Percentiles rank a stretch among this genome's conserved stretches.
Conservation (phyloP, 2,113 vertebrate genomes). For the Lontra canadensis region DNA sequence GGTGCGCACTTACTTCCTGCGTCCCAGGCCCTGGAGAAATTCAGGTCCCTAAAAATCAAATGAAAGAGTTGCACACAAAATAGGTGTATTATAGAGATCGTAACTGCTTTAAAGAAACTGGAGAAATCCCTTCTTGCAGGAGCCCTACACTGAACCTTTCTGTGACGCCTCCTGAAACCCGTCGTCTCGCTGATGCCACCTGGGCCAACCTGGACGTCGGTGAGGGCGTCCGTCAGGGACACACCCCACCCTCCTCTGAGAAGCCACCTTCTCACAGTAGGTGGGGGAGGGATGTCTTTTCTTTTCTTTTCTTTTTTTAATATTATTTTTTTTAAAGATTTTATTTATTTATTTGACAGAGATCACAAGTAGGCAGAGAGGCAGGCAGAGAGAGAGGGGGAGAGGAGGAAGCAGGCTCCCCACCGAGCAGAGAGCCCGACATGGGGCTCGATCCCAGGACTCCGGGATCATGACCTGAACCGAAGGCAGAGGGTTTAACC, state of each 20-base stretch:
- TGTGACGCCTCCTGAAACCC: neutral
- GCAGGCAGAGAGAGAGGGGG: too few species aligned
- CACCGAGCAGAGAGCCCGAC: too few species aligned
- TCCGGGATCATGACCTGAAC: too few species aligned
- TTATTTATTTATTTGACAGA: too few species aligned
- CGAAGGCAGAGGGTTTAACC: too few species aligned
- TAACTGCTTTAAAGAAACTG: neutral
- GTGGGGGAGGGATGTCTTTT: neutral
- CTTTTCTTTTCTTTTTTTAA: too few species aligned
- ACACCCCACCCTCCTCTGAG: neutral
- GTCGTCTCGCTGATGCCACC: too few species aligned
- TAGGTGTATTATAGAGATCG: neutral
- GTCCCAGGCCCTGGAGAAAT: neutral
- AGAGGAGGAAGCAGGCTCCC: too few species aligned
- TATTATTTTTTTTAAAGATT: too few species aligned
- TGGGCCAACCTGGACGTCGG: fast-evolving
- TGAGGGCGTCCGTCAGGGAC: fast-evolving
- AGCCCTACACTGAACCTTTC: neutral
- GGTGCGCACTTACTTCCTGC: neutral
- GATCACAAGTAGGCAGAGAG: too few species aligned
- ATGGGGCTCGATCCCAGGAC: too few species aligned
- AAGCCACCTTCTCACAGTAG: neutral
- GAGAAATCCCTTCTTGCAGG: neutral
- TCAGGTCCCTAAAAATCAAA: neutral
- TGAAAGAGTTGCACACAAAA: neutral